phyloP scores from a whole-genome alignment of 1,140 invertebrate genomes.

The Anastatus disparis region DNA sequence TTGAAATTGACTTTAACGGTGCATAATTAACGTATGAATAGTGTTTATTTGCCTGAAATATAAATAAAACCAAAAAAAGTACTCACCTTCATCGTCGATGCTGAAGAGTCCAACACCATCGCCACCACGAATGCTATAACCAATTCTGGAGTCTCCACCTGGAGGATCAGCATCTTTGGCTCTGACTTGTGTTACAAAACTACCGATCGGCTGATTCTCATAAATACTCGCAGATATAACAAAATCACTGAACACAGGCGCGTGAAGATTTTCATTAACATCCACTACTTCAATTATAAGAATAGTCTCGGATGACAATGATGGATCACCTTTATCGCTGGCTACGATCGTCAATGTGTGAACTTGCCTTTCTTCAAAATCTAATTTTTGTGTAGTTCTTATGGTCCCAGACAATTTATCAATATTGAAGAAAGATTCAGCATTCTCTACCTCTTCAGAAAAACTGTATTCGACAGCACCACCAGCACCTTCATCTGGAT shows the following conservation, averaged over 20 bases:
- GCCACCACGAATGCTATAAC: constrained; percentile 89
- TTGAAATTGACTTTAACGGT: neutral
- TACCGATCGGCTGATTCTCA: constrained; percentile 81
- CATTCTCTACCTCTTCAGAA: constrained; percentile 72
- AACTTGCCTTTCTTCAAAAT: constrained; percentile 89
- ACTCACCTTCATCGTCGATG: constrained; percentile 89
- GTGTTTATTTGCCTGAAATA: too few relatives aligned
- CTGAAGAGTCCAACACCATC: constrained; percentile 91
- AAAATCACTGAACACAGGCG: constrained; percentile 87
- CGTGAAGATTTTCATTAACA: constrained; percentile 90
- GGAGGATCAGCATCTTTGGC: constrained; percentile 84
- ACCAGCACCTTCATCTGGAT: constrained; percentile 85
- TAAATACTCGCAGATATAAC: constrained; percentile 76
- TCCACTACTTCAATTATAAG: constrained; percentile 90
- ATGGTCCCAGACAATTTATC: constrained; percentile 87
- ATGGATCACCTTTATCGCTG: constrained; percentile 80
- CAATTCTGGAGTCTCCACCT: constrained; percentile 80
- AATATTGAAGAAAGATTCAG: constrained; percentile 77
- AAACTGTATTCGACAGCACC: constrained; percentile 81
- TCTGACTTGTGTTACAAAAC: constrained; percentile 78
- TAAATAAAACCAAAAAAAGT: constrained; percentile 3
- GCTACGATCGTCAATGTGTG: constrained; percentile 88
- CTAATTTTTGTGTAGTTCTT: constrained; percentile 77
- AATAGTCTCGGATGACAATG: constrained; percentile 78
- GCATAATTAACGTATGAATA: too few relatives aligned